Evolutionary conservation across 2,113 vertebrate genomes (phyloP), one percentile per base, ranked within the genome.

Genomic region (Tricholaema leucomelas): DNA sequence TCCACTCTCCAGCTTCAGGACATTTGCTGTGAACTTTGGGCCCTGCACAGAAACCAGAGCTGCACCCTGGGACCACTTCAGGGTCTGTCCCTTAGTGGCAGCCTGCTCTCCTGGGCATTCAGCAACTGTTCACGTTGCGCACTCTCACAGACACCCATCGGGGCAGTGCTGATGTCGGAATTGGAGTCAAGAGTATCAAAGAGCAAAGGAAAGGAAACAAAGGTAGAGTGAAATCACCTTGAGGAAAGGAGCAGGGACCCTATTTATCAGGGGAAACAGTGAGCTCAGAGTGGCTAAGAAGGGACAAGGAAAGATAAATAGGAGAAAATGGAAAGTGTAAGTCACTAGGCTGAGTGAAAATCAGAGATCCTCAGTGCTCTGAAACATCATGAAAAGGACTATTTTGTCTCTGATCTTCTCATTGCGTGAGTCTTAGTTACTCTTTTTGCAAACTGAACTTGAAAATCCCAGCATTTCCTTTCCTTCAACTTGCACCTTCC

Each of bases 31-130:
- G n/a, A 81, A 24, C 10, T 77, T 61, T 17, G 73, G 38, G 23
- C 63, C 13, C 9, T 5, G 2, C 31, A 36, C 4, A 87, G 27
- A 60, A 82, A 64, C 38, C 8, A 19, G 56, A 36, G 31, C 13
- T 31, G 30, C 3, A 2, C 19, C 42, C 21, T 64, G 38, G 23
- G 35, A 28, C 28, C 0, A 0, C 2, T 0, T 5, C 2, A 1
- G 18, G 12, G 7, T 56, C 70, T 77, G 19, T 71, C 15, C 38
- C 16, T 52, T 2, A 2, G 30, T 35, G 38, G n/a, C 48, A 85
- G 63, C n/a, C 31, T 30, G 52, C 46, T 66, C 23, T 48, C 31
- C 13, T 46, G 46, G 52, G 15, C 35, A 7, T 30, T 88, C n/a
- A 48, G 56, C 59, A 69, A 4, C 4, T 0, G 9, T 12, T 15